Evolutionary conservation across 2,113 vertebrate species (phyloP).

Genomic region (Diglossa brunneiventris): DNA sequence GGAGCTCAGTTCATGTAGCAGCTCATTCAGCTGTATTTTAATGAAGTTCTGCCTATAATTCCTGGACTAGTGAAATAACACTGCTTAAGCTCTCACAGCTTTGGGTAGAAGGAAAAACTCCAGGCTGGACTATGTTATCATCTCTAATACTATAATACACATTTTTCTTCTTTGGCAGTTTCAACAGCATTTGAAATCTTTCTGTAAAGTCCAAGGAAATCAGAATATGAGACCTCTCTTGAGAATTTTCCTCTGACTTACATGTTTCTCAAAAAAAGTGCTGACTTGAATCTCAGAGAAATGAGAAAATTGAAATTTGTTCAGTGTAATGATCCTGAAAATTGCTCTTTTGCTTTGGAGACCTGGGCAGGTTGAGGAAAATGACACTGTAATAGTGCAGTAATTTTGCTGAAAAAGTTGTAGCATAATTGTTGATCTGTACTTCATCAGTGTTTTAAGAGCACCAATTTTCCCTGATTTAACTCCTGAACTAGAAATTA

Average conservation of each 20-base stretch:
- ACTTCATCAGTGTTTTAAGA: not conserved
- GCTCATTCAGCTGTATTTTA: constrained; percentile 10
- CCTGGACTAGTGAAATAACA: constrained; percentile 38
- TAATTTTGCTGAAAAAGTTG: not conserved
- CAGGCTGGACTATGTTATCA: constrained; percentile 61
- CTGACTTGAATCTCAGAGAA: constrained; percentile 54
- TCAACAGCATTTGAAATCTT: constrained; percentile 49
- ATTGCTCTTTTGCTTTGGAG: not conserved
- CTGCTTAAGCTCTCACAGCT: constrained; percentile 49
- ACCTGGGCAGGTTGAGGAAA: constrained; percentile 15
- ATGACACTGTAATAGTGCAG: not conserved
- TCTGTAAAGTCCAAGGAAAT: constrained; percentile 71
- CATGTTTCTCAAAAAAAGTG: constrained; percentile 52
- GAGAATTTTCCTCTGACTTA: constrained; percentile 70
- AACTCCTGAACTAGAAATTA: not conserved
- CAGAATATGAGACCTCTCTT: constrained; percentile 67
- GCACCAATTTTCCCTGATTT: not conserved
- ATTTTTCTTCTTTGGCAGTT: constrained; percentile 61
- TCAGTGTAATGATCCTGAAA: not conserved
- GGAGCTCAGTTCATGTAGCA: not conserved
- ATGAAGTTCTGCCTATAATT: constrained; percentile 33
- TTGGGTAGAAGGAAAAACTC: constrained; percentile 43
- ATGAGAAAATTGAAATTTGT: constrained; percentile 50
- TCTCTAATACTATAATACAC: constrained; percentile 68
- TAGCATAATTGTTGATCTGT: not conserved